These are phyloP conservation scores for Passer domesticus DNA, from an alignment of 2,113 vertebrate genomes.

Conservation along the genomic window DNA sequence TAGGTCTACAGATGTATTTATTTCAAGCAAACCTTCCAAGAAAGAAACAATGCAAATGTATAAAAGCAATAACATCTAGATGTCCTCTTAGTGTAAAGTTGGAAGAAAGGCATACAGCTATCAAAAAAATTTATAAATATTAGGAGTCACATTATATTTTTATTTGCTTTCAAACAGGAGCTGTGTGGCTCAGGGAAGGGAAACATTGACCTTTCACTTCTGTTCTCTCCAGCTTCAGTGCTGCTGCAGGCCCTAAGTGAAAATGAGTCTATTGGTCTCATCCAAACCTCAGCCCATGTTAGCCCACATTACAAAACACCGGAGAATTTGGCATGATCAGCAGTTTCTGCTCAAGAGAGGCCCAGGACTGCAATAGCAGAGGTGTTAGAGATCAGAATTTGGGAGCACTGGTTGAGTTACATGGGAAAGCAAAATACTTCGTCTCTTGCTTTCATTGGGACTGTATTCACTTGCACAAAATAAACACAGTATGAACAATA, in stretches of 20 bases:
- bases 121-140: not conserved
- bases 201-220: conserved; percentile 36
- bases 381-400: conserved; percentile 66
- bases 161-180: conserved; percentile 55
- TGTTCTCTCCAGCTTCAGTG: not conserved
- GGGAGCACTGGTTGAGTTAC: conserved; percentile 15
- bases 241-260: conserved; percentile 12
- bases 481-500: conserved; percentile 29
- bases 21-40: not conserved
- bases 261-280: conserved; percentile 52
- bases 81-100: not conserved
- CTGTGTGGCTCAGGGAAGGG: not conserved
- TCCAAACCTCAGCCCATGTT: conserved; percentile 44
- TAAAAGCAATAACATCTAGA: not conserved
- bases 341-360: conserved; percentile 63
- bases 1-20: not conserved
- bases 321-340: conserved; percentile 68
- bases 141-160: not conserved
- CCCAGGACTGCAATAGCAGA: conserved; percentile 66
- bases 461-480: conserved; percentile 28
- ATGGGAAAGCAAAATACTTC: conserved; percentile 18
- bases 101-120: not conserved
- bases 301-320: conserved; percentile 61
- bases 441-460: conserved; percentile 23
- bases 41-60: not conserved